Conservation (phyloP, 2,113 vertebrate genomes). For the Typhlomys cinereus region DNA sequence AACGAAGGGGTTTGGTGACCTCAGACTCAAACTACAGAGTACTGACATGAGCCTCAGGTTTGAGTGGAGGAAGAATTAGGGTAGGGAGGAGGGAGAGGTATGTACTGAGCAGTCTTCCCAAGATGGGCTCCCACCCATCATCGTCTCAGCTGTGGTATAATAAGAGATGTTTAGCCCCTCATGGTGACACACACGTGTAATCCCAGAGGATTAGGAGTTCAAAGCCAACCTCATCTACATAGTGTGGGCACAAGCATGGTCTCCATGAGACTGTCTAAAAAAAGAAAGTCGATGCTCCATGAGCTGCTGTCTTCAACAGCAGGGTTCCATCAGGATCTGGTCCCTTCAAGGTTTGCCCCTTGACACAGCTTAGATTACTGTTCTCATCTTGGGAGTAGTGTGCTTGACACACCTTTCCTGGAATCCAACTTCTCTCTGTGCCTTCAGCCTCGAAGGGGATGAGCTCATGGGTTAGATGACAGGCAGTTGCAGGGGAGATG, state of each 20-base stretch:
- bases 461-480: background rate
- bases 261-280: background rate
- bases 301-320: too few relatives aligned
- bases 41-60: too few relatives aligned
- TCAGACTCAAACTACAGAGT: too few relatives aligned
- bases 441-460: background rate
- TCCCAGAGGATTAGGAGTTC: background rate
- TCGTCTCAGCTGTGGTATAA: background rate
- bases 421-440: background rate
- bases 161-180: background rate
- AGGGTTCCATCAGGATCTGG: background rate
- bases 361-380: too few relatives aligned
- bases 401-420: background rate
- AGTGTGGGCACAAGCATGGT: too few relatives aligned
- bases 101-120: background rate
- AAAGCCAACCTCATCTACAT: background rate
- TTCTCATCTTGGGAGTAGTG: background rate
- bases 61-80: background rate
- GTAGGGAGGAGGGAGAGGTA: background rate
- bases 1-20: too few relatives aligned
- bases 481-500: background rate
- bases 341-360: background rate
- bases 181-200: background rate
- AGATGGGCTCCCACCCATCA: background rate
- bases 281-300: background rate